Conservation (phyloP, 2,888 invertebrate genomes). For the Ephialtes manifestator region DNA sequence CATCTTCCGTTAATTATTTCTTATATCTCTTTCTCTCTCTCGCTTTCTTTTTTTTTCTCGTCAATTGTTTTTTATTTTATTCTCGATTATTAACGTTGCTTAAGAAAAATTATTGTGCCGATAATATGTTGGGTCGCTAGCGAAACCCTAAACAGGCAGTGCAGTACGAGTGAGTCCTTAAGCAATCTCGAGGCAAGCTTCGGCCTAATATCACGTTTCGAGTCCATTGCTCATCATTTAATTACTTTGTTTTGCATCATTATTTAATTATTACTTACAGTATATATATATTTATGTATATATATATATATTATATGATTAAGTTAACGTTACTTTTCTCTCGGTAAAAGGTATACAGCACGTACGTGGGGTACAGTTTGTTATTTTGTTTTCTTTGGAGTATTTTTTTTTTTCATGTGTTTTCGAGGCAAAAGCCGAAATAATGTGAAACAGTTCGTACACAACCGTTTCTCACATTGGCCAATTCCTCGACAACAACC, state of each 20-base stretch:
- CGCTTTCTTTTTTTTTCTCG: conserved; percentile 2
- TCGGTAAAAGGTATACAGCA: conserved; percentile 81
- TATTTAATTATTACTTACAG: conserved; percentile 82
- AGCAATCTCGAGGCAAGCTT: conserved; percentile 86
- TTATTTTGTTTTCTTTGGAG: conserved; percentile 80
- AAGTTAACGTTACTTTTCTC: conserved; percentile 77
- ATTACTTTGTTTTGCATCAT: conserved; percentile 75
- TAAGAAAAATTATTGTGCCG: conserved; percentile 86
- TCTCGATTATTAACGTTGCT: conserved; percentile 81
- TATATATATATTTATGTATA: conserved; percentile 61
- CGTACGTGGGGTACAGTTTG: conserved; percentile 79
- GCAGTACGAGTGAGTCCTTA: conserved; percentile 86
- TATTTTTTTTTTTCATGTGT: conserved; percentile 77
- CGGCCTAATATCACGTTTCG: conserved; percentile 86
- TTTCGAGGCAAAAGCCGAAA: conserved; percentile 42
- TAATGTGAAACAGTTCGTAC: conserved; percentile 12
- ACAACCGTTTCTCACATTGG: conserved; percentile 11
- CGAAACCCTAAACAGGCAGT: conserved; percentile 86
- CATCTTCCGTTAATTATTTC: conserved; percentile 50
- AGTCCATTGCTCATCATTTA: conserved; percentile 85
- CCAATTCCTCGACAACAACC: conserved; percentile 39
- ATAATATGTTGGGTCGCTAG: conserved; percentile 86
- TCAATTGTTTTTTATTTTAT: conserved; percentile 65
- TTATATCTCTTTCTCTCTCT: conserved; percentile 62
- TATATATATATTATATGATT: conserved; percentile 76